Conservation (phyloP, 2,888 invertebrate species). For the Synergus laeviventris region DNA sequence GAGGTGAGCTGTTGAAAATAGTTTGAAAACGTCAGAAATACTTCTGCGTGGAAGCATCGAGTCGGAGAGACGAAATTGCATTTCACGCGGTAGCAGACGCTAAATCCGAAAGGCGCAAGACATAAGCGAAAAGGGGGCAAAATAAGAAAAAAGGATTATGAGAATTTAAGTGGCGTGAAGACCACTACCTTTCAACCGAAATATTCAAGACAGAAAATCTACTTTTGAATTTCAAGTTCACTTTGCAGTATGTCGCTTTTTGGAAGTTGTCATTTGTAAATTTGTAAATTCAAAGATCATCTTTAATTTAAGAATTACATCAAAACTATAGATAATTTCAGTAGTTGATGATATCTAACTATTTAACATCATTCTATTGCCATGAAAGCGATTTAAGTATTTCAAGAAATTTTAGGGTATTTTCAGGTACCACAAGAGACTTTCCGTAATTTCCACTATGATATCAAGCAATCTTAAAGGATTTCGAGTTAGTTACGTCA, state of each 20-base stretch:
- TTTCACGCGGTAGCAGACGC: constrained; percentile 8
- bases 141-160: neutral
- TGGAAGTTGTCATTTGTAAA: neutral
- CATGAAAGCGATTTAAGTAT: too few species aligned
- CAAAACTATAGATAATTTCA: too few species aligned
- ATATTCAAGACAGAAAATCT: neutral
- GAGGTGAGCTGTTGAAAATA: constrained; percentile 54
- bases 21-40: constrained; percentile 65
- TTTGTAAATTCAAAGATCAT: too few species aligned
- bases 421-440: too few species aligned
- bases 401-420: too few species aligned
- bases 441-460: too few species aligned
- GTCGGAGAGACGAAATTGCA: constrained; percentile 4
- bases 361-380: too few species aligned
- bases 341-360: too few species aligned
- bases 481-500: too few species aligned
- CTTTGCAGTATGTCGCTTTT: neutral
- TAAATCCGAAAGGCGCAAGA: constrained; percentile 7
- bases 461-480: too few species aligned
- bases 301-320: too few species aligned
- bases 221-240: neutral
- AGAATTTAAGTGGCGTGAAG: constrained; percentile 2
- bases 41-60: constrained; percentile 40
- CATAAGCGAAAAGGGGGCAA: neutral
- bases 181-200: neutral